phyloP scores from a whole-genome alignment of 2,797 vertebrate genomes.

The Nyctibius grandis region DNA sequence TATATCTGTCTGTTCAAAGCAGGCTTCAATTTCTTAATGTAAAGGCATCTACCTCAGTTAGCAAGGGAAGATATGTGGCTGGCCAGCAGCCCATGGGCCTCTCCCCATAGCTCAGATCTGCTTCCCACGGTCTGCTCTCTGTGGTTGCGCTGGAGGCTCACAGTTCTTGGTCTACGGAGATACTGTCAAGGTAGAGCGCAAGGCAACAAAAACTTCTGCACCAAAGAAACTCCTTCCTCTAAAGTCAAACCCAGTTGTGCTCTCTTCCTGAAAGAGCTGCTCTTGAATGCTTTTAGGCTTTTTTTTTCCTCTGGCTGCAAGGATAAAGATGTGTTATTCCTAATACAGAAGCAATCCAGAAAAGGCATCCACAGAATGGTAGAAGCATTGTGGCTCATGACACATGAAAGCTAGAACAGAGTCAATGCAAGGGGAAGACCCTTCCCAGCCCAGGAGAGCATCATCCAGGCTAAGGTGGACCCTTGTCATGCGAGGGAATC shows the following conservation, averaged over 20 bases:
- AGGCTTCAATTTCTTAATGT: background rate
- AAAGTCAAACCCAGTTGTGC: background rate
- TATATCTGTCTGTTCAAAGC: background rate
- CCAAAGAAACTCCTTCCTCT: background rate
- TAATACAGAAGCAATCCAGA: background rate
- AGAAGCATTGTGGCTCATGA: accelerated
- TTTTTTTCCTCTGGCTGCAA: background rate
- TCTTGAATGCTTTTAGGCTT: background rate
- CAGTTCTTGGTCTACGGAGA: background rate
- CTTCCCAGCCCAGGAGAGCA: background rate
- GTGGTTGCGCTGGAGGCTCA: background rate
- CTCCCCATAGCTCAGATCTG: background rate
- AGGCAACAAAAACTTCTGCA: background rate
- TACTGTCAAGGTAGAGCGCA: background rate
- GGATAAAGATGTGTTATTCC: background rate
- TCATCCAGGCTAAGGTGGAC: background rate
- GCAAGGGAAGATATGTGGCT: background rate
- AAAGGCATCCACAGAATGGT: background rate
- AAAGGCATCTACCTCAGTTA: background rate
- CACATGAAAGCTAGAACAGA: background rate
- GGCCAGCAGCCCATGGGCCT: background rate
- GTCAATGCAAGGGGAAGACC: background rate
- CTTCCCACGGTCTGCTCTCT: background rate
- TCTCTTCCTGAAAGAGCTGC: background rate
- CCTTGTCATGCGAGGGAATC: background rate